Percentiles rank a stretch among this genome's conserved stretches.
Conservation (phyloP, 2,113 vertebrate genomes). For the Vanacampus margaritifer region DNA sequence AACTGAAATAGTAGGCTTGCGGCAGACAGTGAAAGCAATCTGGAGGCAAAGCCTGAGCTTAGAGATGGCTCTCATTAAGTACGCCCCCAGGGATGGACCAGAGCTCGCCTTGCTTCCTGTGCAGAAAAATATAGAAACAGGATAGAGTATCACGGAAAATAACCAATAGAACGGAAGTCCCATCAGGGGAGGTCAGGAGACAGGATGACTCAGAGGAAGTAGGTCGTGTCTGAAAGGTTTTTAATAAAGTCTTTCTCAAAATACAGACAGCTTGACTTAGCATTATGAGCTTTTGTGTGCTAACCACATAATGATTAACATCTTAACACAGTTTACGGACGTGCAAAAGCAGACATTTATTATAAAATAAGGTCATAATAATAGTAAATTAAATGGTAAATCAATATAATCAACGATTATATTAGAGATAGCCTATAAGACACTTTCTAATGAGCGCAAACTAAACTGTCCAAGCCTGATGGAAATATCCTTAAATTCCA, state of each 20-base stretch:
- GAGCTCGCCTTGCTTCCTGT: slow-evolving; percentile 53
- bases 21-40: slow-evolving; percentile 13
- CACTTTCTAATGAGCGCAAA: too few species aligned
- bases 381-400: neutral
- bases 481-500: too few species aligned
- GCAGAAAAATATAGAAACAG: slow-evolving; percentile 63
- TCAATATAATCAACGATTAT: neutral
- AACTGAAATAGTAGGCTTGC: neutral
- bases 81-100: slow-evolving; percentile 39
- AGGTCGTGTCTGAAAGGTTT: slow-evolving; percentile 15
- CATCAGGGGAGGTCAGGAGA: slow-evolving; percentile 43
- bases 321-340: neutral
- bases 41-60: slow-evolving; percentile 24
- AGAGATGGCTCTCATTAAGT: slow-evolving; percentile 50
- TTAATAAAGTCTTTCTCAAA: slow-evolving; percentile 6
- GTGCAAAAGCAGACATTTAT: neutral
- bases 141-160: slow-evolving; percentile 66
- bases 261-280: neutral
- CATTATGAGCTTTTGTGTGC: neutral
- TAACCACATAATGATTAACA: neutral
- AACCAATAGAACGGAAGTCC: slow-evolving; percentile 48
- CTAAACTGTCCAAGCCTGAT: too few species aligned
- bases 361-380: neutral
- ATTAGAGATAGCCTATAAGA: too few species aligned
- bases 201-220: slow-evolving; percentile 29